These are phyloP conservation scores for Cosmia pyralina DNA, from an alignment of 2,888 invertebrate genomes.

Conservation along the genomic window DNA sequence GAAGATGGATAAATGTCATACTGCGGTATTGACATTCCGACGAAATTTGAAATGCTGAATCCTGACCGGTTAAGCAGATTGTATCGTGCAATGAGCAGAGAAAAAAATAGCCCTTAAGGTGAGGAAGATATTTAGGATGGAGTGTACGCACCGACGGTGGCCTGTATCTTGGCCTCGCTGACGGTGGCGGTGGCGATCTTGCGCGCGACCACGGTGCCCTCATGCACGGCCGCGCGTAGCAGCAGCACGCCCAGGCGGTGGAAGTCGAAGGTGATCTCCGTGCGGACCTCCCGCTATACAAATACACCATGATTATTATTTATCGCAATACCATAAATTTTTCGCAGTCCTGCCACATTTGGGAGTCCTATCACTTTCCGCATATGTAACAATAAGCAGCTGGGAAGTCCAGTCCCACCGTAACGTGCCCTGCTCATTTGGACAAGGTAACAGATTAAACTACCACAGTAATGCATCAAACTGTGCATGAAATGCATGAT, in stretches of 20 bases:
- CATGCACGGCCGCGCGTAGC: conserved; percentile 94
- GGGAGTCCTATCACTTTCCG: not conserved
- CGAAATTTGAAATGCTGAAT: too few species aligned
- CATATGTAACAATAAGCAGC: not conserved
- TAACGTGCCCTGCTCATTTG: not conserved
- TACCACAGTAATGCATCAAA: not conserved
- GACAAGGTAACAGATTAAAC: not conserved
- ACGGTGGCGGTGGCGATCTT: conserved; percentile 98
- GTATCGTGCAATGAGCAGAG: too few species aligned
- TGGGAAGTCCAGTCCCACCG: too few species aligned
- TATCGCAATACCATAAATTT: not conserved
- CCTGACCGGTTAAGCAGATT: too few species aligned
- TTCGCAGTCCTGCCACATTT: not conserved
- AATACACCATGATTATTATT: not conserved
- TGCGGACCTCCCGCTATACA: conserved; percentile 86
- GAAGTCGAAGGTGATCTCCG: conserved; percentile 97
- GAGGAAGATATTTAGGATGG: too few species aligned
- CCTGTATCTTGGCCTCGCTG: conserved; percentile 97
- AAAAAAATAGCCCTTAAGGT: too few species aligned
- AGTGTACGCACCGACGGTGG: conserved; percentile 91
- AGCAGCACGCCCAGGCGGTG: conserved; percentile 97
- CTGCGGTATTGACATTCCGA: too few species aligned
- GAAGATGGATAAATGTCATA: too few species aligned
- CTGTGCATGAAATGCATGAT: not conserved
- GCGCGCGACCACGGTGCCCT: conserved; percentile 93